Evolutionary conservation across 1,140 invertebrate species (phyloP), one percentile per base, ranked within the genome.

Genomic region (Brachionus rotundiformis): DNA sequence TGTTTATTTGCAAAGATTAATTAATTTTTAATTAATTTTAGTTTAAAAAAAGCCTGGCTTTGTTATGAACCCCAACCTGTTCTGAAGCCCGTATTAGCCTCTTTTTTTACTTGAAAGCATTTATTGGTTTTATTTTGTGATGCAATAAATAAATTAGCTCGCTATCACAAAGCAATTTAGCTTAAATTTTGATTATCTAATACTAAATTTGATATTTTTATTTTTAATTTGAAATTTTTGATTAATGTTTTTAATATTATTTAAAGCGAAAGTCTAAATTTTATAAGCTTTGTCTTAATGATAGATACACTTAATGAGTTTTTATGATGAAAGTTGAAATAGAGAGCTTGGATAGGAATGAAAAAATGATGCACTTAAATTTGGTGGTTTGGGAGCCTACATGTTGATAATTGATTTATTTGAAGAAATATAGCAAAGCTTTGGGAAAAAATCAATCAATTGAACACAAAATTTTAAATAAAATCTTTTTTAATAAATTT

Each of bases 201-300:
- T n/a, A n/a, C n/a, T 36, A 39, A 39, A 39, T 11, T 39, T 36
- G 33, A 36, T 36, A 36, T n/a, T 49, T 49, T 54, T 54, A 25
- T 25, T 54, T 54, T 54, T 54, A 54, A 54, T 54, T 54, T 19
- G 47, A 54, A 54, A 54, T 19, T 54, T 54, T 54, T 54, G 47
- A 54, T 54, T 54, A 54, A 54, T 54, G 47, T 54, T 19, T 16
- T 54, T 25, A 19, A 2, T 19, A 19, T 54, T 54, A 19, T 54
- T 23, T 49, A 16, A 49, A 54, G 23, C 47, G 23, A 54, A 54
- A 54, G 16, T 19, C 19, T 19, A 41, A 41, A 11, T 11, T 41
- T 11, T 41, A 11, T 13, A 41, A 41, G 39, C 39, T 41, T 11
- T 41, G n/a, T n/a, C n/a, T n/a, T 11, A 41, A 41, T 41, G 6